Conservation (phyloP, 2,797 vertebrate species). For the Crenuchus spilurus region DNA sequence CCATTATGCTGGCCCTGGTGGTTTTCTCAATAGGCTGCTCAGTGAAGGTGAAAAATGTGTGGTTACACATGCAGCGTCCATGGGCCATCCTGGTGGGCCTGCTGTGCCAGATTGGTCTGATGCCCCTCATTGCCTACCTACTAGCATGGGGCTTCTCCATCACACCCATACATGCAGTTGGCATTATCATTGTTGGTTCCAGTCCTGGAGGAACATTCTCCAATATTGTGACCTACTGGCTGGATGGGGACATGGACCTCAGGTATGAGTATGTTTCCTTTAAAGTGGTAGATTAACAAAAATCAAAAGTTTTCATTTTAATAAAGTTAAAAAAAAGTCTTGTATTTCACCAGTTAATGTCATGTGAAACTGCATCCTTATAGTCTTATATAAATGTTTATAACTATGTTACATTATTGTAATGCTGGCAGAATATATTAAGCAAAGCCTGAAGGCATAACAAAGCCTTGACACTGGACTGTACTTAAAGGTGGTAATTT, state of each 20-base stretch:
- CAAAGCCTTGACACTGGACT: no score
- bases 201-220: slow-evolving; percentile 72
- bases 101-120: slow-evolving; percentile 74
- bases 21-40: slow-evolving; percentile 75
- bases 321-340: no score
- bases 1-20: slow-evolving; percentile 63
- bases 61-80: slow-evolving; percentile 66
- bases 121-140: slow-evolving; percentile 71
- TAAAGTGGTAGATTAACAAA: not conserved
- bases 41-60: slow-evolving; percentile 65
- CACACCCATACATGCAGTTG: slow-evolving; percentile 62
- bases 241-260: slow-evolving; percentile 78
- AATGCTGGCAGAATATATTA: no score
- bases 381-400: no score
- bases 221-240: slow-evolving; percentile 75
- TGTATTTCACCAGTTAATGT: no score
- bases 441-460: no score
- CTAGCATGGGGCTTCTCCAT: slow-evolving; percentile 63
- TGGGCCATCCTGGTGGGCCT: slow-evolving; percentile 71
- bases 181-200: slow-evolving; percentile 71
- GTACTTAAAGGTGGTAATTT: no score
- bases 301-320: no score
- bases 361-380: no score
- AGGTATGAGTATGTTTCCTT: slow-evolving; percentile 60
- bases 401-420: no score